phyloP scores from a whole-genome alignment of 1,140 invertebrate species.

The Drosophila equinoxialis region DNA sequence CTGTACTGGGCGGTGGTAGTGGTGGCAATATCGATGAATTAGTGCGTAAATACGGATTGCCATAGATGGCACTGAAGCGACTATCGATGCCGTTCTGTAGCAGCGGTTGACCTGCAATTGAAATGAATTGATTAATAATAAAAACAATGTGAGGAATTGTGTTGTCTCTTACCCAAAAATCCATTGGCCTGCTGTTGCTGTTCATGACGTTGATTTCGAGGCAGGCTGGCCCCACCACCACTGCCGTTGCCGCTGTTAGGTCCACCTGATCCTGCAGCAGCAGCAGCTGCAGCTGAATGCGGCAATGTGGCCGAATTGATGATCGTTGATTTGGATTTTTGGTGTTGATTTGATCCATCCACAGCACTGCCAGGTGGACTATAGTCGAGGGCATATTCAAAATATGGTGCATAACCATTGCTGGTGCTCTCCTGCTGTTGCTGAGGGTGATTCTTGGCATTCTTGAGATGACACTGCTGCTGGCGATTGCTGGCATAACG shows the following conservation, averaged over 20 bases:
- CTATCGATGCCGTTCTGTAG: conserved; percentile 88
- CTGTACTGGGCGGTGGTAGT: conserved; percentile 84
- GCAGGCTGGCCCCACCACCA: conserved; percentile 64
- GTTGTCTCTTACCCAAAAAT: conserved; percentile 65
- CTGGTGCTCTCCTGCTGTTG: conserved; percentile 84
- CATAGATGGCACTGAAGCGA: conserved; percentile 93
- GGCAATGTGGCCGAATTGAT: conserved; percentile 77
- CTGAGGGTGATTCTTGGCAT: conserved; percentile 27
- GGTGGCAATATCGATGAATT: conserved; percentile 84
- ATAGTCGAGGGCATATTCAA: conserved; percentile 93
- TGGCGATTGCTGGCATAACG: conserved; percentile 74
- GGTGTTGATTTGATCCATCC: neutral
- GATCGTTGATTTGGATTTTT: conserved; percentile 47
- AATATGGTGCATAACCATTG: conserved; percentile 95
- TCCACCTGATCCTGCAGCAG: neutral
- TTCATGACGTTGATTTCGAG: conserved; percentile 74
- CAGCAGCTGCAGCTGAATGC: conserved; percentile 54
- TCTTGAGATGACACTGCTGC: conserved; percentile 66
- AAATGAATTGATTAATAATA: too few species aligned
- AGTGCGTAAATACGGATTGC: conserved; percentile 92
- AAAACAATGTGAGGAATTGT: too few species aligned
- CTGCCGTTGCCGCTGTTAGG: conserved; percentile 26
- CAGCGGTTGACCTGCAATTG: conserved; percentile 83
- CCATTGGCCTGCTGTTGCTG: conserved; percentile 68
- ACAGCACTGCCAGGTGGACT: conserved; percentile 86